phyloP scores from a whole-genome alignment of 2,113 vertebrate genomes.

The Proteles cristata region DNA sequence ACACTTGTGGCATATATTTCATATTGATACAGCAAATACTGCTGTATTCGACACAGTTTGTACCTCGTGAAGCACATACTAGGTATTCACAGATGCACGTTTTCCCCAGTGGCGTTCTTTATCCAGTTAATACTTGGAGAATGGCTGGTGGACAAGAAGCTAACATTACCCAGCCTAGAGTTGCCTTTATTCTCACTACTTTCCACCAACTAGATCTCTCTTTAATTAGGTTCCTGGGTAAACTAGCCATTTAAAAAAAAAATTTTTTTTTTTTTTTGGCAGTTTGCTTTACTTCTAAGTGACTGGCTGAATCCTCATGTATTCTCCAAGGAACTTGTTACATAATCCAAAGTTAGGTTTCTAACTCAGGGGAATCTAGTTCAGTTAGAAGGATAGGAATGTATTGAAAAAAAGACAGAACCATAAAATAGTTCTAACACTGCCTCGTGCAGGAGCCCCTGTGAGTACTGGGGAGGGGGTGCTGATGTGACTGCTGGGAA shows the following conservation, averaged over 20 bases:
- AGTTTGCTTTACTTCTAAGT: constrained; percentile 62
- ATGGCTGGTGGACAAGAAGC: constrained; percentile 59
- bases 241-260: constrained; percentile 26
- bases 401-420: not conserved
- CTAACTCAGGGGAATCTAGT: constrained; percentile 50
- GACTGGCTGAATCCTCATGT: constrained; percentile 51
- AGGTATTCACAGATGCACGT: not conserved
- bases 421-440: constrained; percentile 20
- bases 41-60: not conserved
- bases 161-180: constrained; percentile 14
- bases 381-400: constrained; percentile 44
- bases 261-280: not conserved
- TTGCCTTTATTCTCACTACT: constrained; percentile 27
- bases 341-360: constrained; percentile 73
- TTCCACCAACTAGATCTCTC: constrained; percentile 50
- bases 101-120: not conserved
- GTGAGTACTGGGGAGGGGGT: not conserved
- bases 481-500: accelerated
- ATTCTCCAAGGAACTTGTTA: constrained; percentile 74
- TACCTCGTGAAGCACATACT: not conserved
- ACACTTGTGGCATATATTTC: not conserved
- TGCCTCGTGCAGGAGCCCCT: not conserved
- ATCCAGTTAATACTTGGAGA: constrained; percentile 40
- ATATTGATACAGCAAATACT: not conserved
- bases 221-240: constrained; percentile 77